Base-by-base conservation (phyloP, 2,888 invertebrate genomes). In the Rhyacophila evoluta region DNA sequence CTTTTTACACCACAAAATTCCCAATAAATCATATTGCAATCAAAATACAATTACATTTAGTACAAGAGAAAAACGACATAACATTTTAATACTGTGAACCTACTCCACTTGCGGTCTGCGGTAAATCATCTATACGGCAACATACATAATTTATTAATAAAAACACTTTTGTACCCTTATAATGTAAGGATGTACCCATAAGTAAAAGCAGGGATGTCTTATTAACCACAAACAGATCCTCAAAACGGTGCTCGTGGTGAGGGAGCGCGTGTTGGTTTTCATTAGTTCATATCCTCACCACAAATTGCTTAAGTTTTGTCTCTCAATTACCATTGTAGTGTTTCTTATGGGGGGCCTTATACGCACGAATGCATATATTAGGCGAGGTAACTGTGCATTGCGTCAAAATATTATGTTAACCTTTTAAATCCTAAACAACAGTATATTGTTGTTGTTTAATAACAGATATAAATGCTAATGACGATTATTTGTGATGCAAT, bases 251-350 rank as follows among this genome's bases (percentile, higher is more conserved):
- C 6, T 33, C 4, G 29, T 33, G 29, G 29, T 33, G 19, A 55
- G 55, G 15, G 55, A 19, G 55, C 55, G 55, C 55, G 55, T 55
- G 25, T 55, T 55, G 55, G 55, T 55, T 55, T 55, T 55, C 55
- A 55, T 55, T 55, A 55, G 55, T 55, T 12, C 25, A 55, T 19
- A 55, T 55, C 55, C 55, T 55, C 55, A 55, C 55, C 55, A 10
- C 55, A 55, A 55, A 55, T 55, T 55, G 55, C 55, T 55, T 19
- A 55, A 55, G 55, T 55, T 55, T 55, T 55, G 55, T 55, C 55
- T 55, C 55, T 55, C 55, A 55, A 55, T 55, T 55, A 55, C 55
- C 55, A 55, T 55, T 55, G 55, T 55, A 55, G 55, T 55, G 55
- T 55, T 19, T 55, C 25, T 41, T 55, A 55, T 25, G 19, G 55